Conservation (phyloP, 2,888 invertebrate species). For the Bellardia bayeri region DNA sequence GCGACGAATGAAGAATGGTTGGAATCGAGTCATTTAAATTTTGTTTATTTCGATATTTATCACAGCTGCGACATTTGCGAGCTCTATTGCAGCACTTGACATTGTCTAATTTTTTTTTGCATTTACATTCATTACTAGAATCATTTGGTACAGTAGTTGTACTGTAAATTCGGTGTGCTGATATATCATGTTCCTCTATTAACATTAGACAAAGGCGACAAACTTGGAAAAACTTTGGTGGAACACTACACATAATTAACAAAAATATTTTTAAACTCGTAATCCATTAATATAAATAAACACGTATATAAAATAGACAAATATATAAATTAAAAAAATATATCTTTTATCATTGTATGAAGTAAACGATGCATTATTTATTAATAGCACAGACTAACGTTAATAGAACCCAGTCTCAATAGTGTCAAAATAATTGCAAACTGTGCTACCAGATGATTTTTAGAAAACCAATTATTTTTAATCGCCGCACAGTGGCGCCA, state of each 20-base stretch:
- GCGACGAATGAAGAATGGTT: neutral
- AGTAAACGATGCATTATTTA: constrained; percentile 17
- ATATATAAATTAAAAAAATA: constrained; percentile 36
- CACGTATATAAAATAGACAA: constrained; percentile 29
- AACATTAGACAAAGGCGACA: constrained; percentile 96
- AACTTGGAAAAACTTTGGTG: constrained; percentile 96
- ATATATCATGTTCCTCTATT: constrained; percentile 90
- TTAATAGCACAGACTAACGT: too few species aligned
- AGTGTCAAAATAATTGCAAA: neutral
- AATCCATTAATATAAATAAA: constrained; percentile 42
- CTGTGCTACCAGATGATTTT: too few species aligned
- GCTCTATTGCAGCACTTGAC: constrained; percentile 48
- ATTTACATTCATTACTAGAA: constrained; percentile 49
- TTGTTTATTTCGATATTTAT: constrained; percentile 24
- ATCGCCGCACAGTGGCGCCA: too few species aligned
- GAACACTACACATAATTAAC: constrained; percentile 94
- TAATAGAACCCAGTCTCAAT: constrained; percentile 33
- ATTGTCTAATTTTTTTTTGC: constrained; percentile 52
- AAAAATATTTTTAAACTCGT: constrained; percentile 40
- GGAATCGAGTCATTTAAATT: neutral
- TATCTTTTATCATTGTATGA: constrained; percentile 28
- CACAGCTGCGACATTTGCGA: constrained; percentile 45
- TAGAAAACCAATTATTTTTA: too few species aligned
- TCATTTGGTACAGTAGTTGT: constrained; percentile 67
- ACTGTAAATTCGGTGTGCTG: constrained; percentile 85